Evolutionary conservation across 2,797 vertebrate genomes (phyloP).

Genomic region (Labroides dimidiatus): DNA sequence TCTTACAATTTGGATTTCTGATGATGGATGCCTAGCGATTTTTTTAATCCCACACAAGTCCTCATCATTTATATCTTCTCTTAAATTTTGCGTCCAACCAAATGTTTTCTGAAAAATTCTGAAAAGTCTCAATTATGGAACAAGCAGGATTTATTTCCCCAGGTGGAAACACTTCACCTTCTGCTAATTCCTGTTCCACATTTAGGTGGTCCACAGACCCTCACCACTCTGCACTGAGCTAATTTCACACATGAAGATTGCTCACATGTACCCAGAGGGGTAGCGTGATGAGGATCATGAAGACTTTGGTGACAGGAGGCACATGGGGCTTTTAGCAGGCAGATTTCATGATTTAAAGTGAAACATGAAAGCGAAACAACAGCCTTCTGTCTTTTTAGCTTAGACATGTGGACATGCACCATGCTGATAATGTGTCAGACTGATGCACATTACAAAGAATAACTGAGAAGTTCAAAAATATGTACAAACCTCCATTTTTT

Average conservation of each 20-base stretch:
- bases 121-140: slow-evolving; percentile 11
- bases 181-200: slow-evolving; percentile 27
- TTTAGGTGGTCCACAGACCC: slow-evolving; percentile 37
- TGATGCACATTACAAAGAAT: no score
- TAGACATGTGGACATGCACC: background rate
- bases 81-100: background rate
- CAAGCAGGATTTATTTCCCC: slow-evolving; percentile 17
- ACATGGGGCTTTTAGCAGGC: background rate
- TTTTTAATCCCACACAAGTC: no score
- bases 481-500: no score
- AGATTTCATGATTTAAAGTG: background rate
- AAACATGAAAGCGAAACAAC: slow-evolving; percentile 8
- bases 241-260: slow-evolving; percentile 56
- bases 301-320: slow-evolving; percentile 13
- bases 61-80: background rate
- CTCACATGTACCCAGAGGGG: slow-evolving; percentile 35
- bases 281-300: slow-evolving; percentile 21
- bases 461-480: no score
- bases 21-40: background rate
- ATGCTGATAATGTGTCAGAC: background rate
- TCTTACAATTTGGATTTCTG: background rate
- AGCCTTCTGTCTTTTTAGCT: background rate
- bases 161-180: slow-evolving; percentile 7
- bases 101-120: slow-evolving; percentile 8
- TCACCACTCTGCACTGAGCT: slow-evolving; percentile 34